phyloP scores from a whole-genome alignment of 2,113 vertebrate species.

The Panthera tigris region DNA sequence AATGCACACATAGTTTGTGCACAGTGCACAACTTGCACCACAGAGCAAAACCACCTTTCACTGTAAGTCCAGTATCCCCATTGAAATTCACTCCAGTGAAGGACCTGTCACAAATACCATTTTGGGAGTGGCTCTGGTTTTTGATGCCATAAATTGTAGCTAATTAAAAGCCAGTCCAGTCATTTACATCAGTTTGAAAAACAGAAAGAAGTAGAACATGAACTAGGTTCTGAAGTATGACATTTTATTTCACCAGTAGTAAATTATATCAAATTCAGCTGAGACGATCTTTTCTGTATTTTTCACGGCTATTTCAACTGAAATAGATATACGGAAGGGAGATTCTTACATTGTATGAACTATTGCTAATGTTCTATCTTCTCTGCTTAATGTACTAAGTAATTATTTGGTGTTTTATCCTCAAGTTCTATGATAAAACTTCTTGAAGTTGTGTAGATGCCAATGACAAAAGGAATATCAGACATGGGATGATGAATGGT shows the following conservation, averaged over 20 bases:
- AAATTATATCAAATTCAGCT: neutral
- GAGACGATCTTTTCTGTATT: neutral
- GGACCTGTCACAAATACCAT: neutral
- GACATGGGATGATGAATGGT: neutral
- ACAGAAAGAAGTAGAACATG: neutral
- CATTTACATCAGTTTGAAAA: neutral
- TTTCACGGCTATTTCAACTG: neutral
- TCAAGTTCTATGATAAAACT: neutral
- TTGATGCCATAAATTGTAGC: neutral
- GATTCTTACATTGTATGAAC: neutral
- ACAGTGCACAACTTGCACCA: no score
- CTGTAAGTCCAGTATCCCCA: rapidly evolving
- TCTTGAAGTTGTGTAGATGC: neutral
- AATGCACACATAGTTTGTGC: neutral
- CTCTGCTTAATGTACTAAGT: neutral
- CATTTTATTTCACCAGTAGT: constrained; percentile 10
- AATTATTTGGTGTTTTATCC: neutral
- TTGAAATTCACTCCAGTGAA: neutral
- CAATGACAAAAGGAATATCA: neutral
- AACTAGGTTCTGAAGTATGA: neutral
- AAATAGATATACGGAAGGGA: neutral
- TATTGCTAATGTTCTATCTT: neutral
- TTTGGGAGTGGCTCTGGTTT: neutral
- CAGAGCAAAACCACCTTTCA: neutral
- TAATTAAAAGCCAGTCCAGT: constrained; percentile 2